Percentiles rank a stretch among this genome's conserved stretches.
These are phyloP conservation scores for Phylloscopus collybita DNA, from an alignment of 2,797 vertebrate species.

Conservation along the genomic window DNA sequence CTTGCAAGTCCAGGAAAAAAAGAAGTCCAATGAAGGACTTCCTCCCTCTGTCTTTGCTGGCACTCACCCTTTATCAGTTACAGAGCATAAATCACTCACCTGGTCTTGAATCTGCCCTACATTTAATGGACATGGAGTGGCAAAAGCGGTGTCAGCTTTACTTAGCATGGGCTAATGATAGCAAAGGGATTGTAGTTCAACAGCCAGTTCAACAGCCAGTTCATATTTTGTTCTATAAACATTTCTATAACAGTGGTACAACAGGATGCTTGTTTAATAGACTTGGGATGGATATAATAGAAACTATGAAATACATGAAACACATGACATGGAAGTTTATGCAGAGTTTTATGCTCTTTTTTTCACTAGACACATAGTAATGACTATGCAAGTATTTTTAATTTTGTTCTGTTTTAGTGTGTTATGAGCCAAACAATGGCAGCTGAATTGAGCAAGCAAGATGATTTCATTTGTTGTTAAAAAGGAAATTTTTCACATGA, in stretches of 20 bases:
- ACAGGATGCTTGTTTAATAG: neutral
- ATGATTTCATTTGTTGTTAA: slow-evolving; percentile 29
- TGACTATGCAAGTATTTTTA: neutral
- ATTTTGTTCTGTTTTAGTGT: neutral
- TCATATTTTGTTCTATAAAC: neutral
- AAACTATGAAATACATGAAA: neutral
- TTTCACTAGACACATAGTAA: neutral
- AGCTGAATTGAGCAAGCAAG: neutral
- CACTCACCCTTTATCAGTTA: neutral
- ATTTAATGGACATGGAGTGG: neutral
- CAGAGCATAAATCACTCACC: neutral
- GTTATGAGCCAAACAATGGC: neutral
- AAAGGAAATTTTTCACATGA: slow-evolving; percentile 6
- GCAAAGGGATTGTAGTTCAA: neutral
- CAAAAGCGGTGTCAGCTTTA: neutral
- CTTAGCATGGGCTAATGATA: accelerated
- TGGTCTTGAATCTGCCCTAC: neutral
- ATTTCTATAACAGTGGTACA: neutral
- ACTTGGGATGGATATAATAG: neutral
- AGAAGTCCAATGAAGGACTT: neutral
- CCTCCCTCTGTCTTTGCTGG: neutral
- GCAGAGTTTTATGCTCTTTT: neutral
- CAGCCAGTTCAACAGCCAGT: neutral
- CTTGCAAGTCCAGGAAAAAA: neutral
- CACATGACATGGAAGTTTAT: slow-evolving; percentile 2